A percentile compares a stretch with the other conserved stretches of the same genome.
Evolutionary conservation across 1,140 invertebrate genomes (phyloP).

Genomic region (Caenorhabditis tropicalis): DNA sequence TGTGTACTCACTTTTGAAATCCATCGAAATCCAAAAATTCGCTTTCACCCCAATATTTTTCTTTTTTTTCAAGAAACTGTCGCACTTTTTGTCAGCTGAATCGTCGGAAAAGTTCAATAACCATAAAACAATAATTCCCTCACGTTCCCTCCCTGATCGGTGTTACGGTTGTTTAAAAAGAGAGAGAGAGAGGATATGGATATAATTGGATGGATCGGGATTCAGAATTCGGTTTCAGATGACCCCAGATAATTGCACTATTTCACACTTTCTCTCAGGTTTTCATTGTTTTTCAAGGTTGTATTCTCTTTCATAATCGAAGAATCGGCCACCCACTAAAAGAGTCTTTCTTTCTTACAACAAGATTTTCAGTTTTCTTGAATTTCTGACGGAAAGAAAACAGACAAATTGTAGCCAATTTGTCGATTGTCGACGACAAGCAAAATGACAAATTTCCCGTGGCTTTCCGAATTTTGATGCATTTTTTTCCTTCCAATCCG

Average conservation of each 20-base stretch:
- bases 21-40: constrained; percentile 17
- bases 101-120: neutral
- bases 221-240: neutral
- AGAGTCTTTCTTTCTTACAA: neutral
- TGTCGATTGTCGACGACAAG: constrained; percentile 21
- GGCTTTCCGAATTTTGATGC: neutral
- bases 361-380: constrained; percentile 16
- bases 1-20: constrained; percentile 19
- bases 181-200: neutral
- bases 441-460: neutral
- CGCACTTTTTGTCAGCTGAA: neutral
- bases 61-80: neutral
- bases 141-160: neutral
- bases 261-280: neutral
- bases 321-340: neutral
- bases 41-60: neutral
- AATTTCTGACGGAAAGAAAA: neutral
- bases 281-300: neutral
- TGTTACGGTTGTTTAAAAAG: neutral
- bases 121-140: neutral
- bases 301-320: neutral
- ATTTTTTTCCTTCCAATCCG: neutral
- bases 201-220: neutral
- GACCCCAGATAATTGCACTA: neutral
- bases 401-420: constrained; percentile 21